Base-by-base conservation (phyloP, 2,888 invertebrate species). In the Pediacus dermestoides region DNA sequence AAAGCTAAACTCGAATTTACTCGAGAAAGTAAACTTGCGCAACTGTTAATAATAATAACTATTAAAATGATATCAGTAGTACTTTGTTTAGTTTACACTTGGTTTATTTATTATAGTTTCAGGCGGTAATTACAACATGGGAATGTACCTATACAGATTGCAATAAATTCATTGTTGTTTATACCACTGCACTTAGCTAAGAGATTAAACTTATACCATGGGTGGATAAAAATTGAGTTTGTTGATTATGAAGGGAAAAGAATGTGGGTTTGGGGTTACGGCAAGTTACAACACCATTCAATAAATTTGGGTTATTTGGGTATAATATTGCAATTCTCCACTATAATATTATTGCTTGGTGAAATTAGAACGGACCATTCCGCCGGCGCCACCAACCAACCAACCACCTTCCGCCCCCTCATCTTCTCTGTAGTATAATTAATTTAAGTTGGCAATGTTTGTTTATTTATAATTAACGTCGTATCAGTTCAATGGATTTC, bases 391-490 rank as follows among this genome's bases (percentile, higher is more conserved):
- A 8, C 6, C 18, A 8, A 8, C 18, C 18, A 8, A 18, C 4
- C 18, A 18, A 18, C 18, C 4, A 6, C 18, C 8, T 8, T 6
- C 8, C 18, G 32, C 16, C 44, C 34, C 15, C 37, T n/a, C 23
- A 23, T 23, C 43, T 37, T 34, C 40, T 35, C 39, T 37, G 43
- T 51, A 46, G 47, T 50, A 55, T 58, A 58, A 59, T 61, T 60
- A 61, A 63, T 63, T 64, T 59, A 60, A 61, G 58, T 61, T 61
- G 40, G 58, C 52, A 57, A 50, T 58, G 61, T 63, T 61, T 63
- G 60, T 64, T 61, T 63, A 63, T 64, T 63, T 64, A 61, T 63
- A 61, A 64, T 63, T 60, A 64, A 62, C 61, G 61, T 57, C 56
- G 61, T 60, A 61, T 63, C 63, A 61, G 60, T 61, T 58, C 60